Evolutionary conservation across 2,797 vertebrate genomes (phyloP).

Genomic region (Avahi laniger): DNA sequence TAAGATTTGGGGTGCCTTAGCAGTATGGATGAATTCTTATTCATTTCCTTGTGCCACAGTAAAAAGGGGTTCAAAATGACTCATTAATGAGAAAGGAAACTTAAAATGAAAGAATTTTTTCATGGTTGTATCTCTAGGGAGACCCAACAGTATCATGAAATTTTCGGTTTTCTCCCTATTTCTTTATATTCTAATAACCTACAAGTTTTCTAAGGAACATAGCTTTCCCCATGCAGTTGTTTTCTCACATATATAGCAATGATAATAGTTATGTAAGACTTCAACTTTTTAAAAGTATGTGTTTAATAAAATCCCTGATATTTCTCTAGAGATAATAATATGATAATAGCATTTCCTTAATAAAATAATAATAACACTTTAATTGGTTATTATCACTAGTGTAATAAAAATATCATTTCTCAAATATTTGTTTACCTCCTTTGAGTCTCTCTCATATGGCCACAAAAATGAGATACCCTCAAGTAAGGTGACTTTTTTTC

Average conservation of each 20-base stretch:
- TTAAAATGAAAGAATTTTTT: conserved; percentile 48
- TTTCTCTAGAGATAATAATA: conserved; percentile 64
- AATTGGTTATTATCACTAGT: conserved; percentile 34
- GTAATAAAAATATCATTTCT: conserved; percentile 35
- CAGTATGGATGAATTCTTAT: conserved; percentile 13
- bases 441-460: background rate
- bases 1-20: background rate
- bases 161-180: conserved; percentile 46
- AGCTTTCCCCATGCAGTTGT: background rate
- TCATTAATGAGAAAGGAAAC: conserved; percentile 43
- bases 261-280: conserved; percentile 39
- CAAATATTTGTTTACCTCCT: conserved; percentile 1
- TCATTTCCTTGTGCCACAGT: conserved; percentile 6
- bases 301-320: conserved; percentile 65
- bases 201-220: background rate
- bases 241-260: background rate
- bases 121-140: background rate
- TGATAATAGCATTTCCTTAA: conserved; percentile 26
- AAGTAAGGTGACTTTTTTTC: background rate
- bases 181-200: conserved; percentile 59
- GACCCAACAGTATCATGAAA: conserved; percentile 11
- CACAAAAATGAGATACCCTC: background rate
- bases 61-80: conserved; percentile 24
- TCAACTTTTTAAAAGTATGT: conserved; percentile 62
- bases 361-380: conserved; percentile 59